phyloP scores from a whole-genome alignment of 2,888 invertebrate species.

The Campoplex nolae region DNA sequence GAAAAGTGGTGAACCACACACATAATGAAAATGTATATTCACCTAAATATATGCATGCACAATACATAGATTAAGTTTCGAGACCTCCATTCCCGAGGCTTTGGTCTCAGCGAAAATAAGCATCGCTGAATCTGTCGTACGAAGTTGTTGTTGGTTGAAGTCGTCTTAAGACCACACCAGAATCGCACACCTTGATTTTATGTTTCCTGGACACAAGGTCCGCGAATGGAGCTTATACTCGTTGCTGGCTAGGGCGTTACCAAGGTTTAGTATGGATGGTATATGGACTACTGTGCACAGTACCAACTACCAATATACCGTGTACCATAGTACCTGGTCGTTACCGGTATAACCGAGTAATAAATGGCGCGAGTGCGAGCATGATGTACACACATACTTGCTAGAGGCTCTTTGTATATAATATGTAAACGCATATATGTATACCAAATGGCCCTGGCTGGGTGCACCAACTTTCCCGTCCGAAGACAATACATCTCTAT shows the following conservation, averaged over 20 bases:
- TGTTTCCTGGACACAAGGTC: conserved; percentile 66
- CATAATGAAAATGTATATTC: conserved; percentile 3
- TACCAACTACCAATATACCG: conserved; percentile 29
- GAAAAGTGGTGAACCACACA: conserved; percentile 15
- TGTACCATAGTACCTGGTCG: conserved; percentile 49
- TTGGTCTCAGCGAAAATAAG: conserved; percentile 4
- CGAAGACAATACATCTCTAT: conserved; percentile 81
- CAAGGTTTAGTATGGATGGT: conserved; percentile 18
- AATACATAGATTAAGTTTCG: background rate
- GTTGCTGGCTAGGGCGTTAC: conserved; percentile 25
- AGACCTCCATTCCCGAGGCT: background rate
- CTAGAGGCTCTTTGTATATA: conserved; percentile 11
- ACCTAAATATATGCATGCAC: background rate
- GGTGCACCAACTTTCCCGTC: conserved; percentile 73
- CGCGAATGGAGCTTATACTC: conserved; percentile 11
- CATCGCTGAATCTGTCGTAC: conserved; percentile 4
- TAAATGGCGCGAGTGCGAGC: conserved; percentile 72
- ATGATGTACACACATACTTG: conserved; percentile 18
- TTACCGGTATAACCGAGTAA: conserved; percentile 68
- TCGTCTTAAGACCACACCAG: conserved; percentile 44
- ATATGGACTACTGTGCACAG: conserved; percentile 39
- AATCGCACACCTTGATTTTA: conserved; percentile 59
- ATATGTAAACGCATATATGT: conserved; percentile 36
- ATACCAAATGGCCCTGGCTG: conserved; percentile 40
- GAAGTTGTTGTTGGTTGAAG: conserved; percentile 18